Percentiles rank a stretch among this genome's conserved stretches.
phyloP scores from a whole-genome alignment of 2,888 invertebrate genomes.

The Lamellibrachia columna region DNA sequence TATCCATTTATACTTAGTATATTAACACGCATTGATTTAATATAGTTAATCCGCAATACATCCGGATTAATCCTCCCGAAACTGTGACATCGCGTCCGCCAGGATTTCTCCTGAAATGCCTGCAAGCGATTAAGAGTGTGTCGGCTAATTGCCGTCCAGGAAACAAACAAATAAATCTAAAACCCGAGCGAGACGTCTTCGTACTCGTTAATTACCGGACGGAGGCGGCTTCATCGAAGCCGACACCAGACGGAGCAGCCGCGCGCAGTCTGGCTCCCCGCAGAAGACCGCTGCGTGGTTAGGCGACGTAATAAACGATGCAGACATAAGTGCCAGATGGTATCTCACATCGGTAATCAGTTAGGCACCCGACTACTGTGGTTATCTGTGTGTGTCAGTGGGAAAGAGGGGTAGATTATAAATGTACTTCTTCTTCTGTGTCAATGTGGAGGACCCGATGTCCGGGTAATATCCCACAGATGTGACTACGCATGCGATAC shows the following conservation, averaged over 20 bases:
- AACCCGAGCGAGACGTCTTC: not conserved
- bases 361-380: no score
- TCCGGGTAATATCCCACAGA: no score
- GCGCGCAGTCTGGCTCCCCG: not conserved
- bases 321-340: not conserved
- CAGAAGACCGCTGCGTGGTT: not conserved
- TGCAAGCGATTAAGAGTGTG: not conserved
- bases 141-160: not conserved
- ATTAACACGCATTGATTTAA: not conserved
- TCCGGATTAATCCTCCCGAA: not conserved
- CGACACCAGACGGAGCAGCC: not conserved
- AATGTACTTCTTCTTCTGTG: no score
- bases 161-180: constrained; percentile 3
- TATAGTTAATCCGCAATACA: not conserved
- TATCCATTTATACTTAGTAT: not conserved
- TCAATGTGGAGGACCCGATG: no score
- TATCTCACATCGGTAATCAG: no score
- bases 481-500: no score
- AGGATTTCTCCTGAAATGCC: not conserved
- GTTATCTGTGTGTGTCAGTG: no score
- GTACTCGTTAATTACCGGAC: not conserved
- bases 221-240: not conserved
- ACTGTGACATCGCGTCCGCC: not conserved
- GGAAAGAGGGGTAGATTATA: no score
- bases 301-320: not conserved